Conservation (phyloP, 2,888 invertebrate genomes). For the Dicyrtoma fusca region DNA sequence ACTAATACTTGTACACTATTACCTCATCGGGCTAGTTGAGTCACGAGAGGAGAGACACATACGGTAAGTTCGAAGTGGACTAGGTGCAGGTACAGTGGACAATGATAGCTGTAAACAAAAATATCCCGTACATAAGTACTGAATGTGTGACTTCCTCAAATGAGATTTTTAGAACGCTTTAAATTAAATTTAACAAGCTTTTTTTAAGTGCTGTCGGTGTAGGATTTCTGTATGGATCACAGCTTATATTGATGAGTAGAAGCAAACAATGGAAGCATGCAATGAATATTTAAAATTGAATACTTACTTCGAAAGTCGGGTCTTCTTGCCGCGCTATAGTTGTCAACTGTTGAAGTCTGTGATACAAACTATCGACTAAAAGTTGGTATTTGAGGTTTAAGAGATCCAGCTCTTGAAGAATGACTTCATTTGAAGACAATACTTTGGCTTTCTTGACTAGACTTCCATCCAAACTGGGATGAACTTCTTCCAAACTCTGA, state of each 20-base stretch:
- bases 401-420: constrained; percentile 76
- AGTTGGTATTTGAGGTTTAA: constrained; percentile 79
- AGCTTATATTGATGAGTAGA: too few species aligned
- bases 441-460: constrained; percentile 58
- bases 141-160: too few species aligned
- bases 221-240: too few species aligned
- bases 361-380: constrained; percentile 71
- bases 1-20: constrained; percentile 18
- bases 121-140: too few species aligned
- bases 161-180: too few species aligned
- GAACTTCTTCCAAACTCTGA: constrained; percentile 78
- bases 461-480: constrained; percentile 74
- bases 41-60: constrained; percentile 48
- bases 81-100: constrained; percentile 56
- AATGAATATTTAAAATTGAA: too few species aligned
- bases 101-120: constrained; percentile 39
- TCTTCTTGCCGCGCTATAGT: constrained; percentile 70
- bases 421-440: constrained; percentile 70
- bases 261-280: too few species aligned
- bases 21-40: constrained; percentile 52
- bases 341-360: constrained; percentile 70
- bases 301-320: constrained; percentile 75
- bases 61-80: constrained; percentile 56
- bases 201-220: too few species aligned
- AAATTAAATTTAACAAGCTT: too few species aligned